Base-by-base conservation (phyloP, 2,113 vertebrate genomes). In the Dunckerocampus dactyliophorus region DNA sequence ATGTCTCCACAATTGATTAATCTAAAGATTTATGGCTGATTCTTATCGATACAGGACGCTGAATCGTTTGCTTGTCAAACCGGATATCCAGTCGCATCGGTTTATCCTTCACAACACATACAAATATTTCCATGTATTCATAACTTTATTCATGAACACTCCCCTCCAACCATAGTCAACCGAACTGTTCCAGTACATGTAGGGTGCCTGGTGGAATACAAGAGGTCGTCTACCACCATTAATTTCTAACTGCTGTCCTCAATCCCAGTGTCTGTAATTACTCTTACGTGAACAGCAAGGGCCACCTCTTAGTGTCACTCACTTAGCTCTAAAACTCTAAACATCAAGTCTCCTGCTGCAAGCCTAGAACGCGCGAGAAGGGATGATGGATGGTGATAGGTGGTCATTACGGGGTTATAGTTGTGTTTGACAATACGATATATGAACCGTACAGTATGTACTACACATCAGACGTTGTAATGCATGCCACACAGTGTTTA, bases 381-480 rank as follows among this genome's bases (percentile, higher is more conserved):
- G 67, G 31, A 28, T 28, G 20, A 56, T 39, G 42, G 24, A 54
- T 67, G 59, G 10, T 51, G 66, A 56, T 63, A 55, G n/a, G 37
- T 55, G 55, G 37, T 63, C 52, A 73, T 69, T 71, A 71, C 21
- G 20, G 22, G 49, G 58, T 24, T 14, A 65, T 72, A 71, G 82
- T 77, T 80, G 67, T 50, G 22, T 52, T 58, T 67, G 37, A 51
- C 59, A 45, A 14, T 47, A 60, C 8, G 50, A 50, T 24, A 22
- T 13, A n/a, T 53, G 53, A 42, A 21, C 47, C 31, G 17, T 34
- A 19, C 47, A 31, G 15, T 39, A 37, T 62, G 52, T 31, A 52
- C 39, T 48, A 17, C 53, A 55, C 19, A 5, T 60, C 47, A 65
- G 47, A 65, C 37, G 52, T 71, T 56, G 9, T 20, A 8, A 39